Evolutionary conservation across 2,113 vertebrate genomes (phyloP), one percentile per base, ranked within the genome.

Genomic region (Lepus europaeus): DNA sequence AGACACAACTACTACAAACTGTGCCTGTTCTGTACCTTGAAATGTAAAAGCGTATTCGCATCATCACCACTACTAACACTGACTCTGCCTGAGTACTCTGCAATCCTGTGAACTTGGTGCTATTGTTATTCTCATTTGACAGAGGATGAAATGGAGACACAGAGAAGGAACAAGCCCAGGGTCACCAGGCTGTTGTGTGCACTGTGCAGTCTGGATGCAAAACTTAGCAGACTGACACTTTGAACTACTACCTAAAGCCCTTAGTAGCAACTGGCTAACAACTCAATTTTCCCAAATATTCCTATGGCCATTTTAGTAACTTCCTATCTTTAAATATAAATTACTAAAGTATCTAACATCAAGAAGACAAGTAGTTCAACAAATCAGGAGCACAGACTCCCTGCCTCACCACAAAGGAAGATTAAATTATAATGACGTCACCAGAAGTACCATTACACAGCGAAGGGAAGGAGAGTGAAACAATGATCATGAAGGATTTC

Each of bases 11-110:
- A 45, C 59, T 36, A 16, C 59, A 14, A 8, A 5, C 29, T 6
- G 0, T 14, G 1, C 19, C 53, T 17, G 9, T 4, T 8, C 0
- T 9, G 12, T 3, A 68, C 19, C 49, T n/a, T 81, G 20, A 19
- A 27, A 61, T 49, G 4, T 49, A 9, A 51, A 76, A 12, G 0
- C 51, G 6, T 13, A 2, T 23, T 39, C 63, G 77, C 36, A n/a
- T 13, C 13, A 9, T 22, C 45, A 33, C 27, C 31, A 11, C 73
- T 11, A 19, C 2, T 16, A 27, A 29, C 2, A 23, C 31, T 33
- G 10, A n/a, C 79, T 29, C 16, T 9, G 9, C 33, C 5, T 4
- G 49, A 80, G 19, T 49, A 51, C 29, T 27, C 1, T 9, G 49
- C 81, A 59, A 39, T 36, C 13, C 19, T 9, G 49, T 14, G 36